These are phyloP conservation scores for Neotragus pygmaeus DNA, from an alignment of 2,113 vertebrate genomes.

Conservation along the genomic window DNA sequence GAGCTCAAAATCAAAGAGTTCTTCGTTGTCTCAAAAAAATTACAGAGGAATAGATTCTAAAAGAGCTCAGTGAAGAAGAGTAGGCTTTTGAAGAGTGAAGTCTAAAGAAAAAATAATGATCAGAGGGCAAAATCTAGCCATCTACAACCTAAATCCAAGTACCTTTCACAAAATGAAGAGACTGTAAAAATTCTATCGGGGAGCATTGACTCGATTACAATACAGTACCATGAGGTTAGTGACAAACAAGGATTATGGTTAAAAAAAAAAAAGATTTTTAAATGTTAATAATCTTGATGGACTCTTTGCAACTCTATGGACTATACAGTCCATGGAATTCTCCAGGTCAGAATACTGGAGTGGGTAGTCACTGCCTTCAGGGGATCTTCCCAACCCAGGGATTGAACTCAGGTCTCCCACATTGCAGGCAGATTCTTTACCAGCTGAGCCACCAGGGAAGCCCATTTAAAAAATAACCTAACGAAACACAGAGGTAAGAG, in stretches of 20 bases:
- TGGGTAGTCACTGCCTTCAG: background rate
- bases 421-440: background rate
- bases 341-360: background rate
- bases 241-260: background rate
- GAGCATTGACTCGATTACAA: background rate
- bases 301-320: background rate
- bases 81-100: background rate
- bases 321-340: background rate
- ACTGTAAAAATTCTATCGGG: background rate
- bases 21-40: background rate
- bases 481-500: background rate
- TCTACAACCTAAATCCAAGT: background rate
- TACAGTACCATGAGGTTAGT: background rate
- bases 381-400: background rate
- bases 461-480: conserved; percentile 1
- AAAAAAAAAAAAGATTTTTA: background rate
- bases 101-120: background rate
- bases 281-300: background rate
- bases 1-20: background rate
- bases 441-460: background rate
- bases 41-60: background rate
- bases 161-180: background rate
- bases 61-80: background rate
- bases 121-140: background rate
- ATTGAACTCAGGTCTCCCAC: background rate